A percentile compares a stretch with the other conserved stretches of the same genome.
Evolutionary conservation across 2,888 invertebrate genomes (phyloP).

Genomic region (Heteropelma amictum): DNA sequence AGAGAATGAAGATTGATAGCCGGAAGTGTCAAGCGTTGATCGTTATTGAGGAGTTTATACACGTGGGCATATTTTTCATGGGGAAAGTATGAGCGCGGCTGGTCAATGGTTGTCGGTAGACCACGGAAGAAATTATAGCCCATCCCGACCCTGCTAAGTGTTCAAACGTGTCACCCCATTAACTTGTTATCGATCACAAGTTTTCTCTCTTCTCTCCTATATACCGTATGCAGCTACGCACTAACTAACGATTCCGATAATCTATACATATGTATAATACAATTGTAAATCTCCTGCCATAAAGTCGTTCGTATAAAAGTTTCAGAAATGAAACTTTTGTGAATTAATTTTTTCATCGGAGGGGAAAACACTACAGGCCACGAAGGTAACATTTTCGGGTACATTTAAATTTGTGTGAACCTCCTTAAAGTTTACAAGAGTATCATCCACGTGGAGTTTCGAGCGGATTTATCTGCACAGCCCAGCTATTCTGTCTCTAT

Average conservation of each 20-base stretch:
- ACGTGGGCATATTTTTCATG: not conserved
- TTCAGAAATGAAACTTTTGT: slow-evolving; percentile 1
- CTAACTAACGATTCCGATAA: slow-evolving; percentile 15
- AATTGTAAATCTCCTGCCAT: not conserved
- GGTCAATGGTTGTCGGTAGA: not conserved
- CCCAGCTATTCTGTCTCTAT: too few species aligned
- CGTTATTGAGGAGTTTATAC: not conserved
- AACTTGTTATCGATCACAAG: slow-evolving; percentile 66
- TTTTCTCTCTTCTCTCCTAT: slow-evolving; percentile 46
- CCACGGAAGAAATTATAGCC: slow-evolving; percentile 7
- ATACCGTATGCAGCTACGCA: too few species aligned
- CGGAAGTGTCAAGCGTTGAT: too few species aligned
- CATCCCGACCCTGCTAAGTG: slow-evolving; percentile 48
- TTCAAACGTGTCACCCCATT: slow-evolving; percentile 61
- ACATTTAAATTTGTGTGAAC: too few species aligned
- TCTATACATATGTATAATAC: not conserved
- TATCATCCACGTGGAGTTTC: too few species aligned
- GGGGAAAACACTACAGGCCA: too few species aligned
- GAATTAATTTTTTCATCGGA: slow-evolving; percentile 4
- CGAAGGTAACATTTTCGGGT: too few species aligned
- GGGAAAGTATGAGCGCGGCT: slow-evolving; percentile 1
- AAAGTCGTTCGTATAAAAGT: too few species aligned
- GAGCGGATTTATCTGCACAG: too few species aligned
- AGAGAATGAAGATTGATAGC: too few species aligned
- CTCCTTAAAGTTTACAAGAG: too few species aligned